Percentiles rank a stretch among this genome's conserved stretches.
These are phyloP conservation scores for Megastigmus dorsalis DNA, from an alignment of 2,888 invertebrate species.

Conservation along the genomic window DNA sequence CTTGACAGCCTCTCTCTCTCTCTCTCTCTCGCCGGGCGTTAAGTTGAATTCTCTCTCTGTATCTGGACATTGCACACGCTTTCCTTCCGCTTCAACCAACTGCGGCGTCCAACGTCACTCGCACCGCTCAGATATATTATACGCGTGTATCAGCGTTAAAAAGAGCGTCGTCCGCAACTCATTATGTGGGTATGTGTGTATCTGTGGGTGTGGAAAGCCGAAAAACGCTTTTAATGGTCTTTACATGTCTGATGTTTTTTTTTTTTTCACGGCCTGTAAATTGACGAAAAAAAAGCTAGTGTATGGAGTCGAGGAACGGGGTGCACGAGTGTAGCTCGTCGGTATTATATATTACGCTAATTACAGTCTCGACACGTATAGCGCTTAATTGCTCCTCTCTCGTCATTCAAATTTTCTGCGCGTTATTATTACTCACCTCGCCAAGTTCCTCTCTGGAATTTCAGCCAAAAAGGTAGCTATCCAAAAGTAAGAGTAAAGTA, in stretches of 20 bases:
- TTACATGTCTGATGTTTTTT: neutral
- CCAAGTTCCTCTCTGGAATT: too few relatives aligned
- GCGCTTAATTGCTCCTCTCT: slow-evolving; percentile 16
- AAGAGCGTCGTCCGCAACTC: neutral
- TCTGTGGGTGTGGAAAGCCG: neutral
- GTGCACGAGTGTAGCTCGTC: too few relatives aligned
- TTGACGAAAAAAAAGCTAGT: neutral
- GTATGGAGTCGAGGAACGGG: too few relatives aligned
- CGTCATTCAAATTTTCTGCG: neutral
- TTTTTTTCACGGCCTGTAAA: slow-evolving; percentile 6
- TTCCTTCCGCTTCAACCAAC: neutral
- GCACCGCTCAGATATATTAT: neutral
- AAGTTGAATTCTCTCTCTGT: neutral
- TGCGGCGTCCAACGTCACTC: neutral
- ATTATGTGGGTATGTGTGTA: neutral
- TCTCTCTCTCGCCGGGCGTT: neutral
- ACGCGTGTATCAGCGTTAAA: neutral
- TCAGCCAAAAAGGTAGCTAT: too few relatives aligned
- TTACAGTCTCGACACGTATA: neutral
- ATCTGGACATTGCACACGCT: neutral
- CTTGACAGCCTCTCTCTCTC: too few relatives aligned
- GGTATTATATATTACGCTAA: neutral
- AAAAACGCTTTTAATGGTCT: neutral
- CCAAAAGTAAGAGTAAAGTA: too few relatives aligned
- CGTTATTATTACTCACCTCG: neutral